Base-by-base conservation (phyloP, 2,113 vertebrate genomes). In the Hypocryptadius cinnamomeus region DNA sequence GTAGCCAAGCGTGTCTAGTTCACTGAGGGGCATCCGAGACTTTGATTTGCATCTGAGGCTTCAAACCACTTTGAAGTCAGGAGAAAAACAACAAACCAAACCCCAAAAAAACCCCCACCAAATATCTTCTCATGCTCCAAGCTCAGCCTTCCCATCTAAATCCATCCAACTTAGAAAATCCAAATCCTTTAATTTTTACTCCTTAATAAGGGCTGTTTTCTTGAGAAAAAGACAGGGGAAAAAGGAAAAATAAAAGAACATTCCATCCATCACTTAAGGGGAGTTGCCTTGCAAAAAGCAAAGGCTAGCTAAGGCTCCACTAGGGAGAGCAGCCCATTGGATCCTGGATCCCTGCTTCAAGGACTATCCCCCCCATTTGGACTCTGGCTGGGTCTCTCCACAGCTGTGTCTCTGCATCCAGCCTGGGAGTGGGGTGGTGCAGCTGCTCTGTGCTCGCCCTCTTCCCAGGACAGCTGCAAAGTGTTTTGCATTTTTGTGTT, bases 11-110 rank as follows among this genome's bases (percentile, higher is more conserved):
- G 0, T 48, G 33, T 45, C 61, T 11, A 13, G 77, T 73, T 92
- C 59, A 81, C 84, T 45, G 60, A 89, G 76, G 76, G 63, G 30
- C 89, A 77, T 5, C 16, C 5, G 25, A 79, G 40, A n/a, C 74
- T 79, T 82, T 48, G 85, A 89, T 78, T 92, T 85, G 81, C 74
- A 87, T 82, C 78, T 89, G 47, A 80, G 37, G 25, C 44, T 81
- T 89, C 70, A 37, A 87, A 70, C 23, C 37, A 24, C 90, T 94
- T 85, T 92, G 87, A 90, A 93, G 86, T 64, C 28, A n/a, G 44
- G 15, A 37, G 35, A 42, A 47, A 85, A 65, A 37, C 61, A 74
- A 27, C 15, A 70, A 89, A 56, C 22, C 54, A 76, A n/a, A 33
- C 35, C 42, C 1, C 20, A 0, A 5, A 20, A 45, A 48, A 39